These are phyloP conservation scores for Cariama cristata DNA, from an alignment of 2,113 vertebrate genomes.

Conservation along the genomic window DNA sequence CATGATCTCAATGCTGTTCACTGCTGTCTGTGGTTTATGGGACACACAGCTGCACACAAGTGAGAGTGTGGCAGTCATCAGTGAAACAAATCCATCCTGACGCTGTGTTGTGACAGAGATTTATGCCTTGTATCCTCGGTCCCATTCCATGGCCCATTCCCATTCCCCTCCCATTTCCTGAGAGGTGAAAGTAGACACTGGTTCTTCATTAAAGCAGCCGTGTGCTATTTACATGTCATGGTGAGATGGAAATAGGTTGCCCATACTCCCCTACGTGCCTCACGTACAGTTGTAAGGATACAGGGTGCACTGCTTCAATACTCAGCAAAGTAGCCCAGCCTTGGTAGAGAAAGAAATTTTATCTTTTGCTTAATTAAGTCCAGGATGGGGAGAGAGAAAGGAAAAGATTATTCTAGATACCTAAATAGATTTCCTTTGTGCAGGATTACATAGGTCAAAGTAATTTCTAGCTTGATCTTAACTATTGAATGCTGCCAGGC, in stretches of 20 bases:
- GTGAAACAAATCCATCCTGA: not conserved
- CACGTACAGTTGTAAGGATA: not conserved
- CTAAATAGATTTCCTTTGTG: constrained; percentile 13
- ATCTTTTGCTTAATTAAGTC: not conserved
- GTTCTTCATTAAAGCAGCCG: not conserved
- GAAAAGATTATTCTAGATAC: not conserved
- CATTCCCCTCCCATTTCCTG: not conserved
- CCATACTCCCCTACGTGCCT: not conserved
- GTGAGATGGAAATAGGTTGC: not conserved
- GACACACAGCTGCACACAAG: not conserved
- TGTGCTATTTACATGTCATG: not conserved
- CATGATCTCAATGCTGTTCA: not conserved
- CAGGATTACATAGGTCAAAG: not conserved
- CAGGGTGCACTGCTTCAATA: not conserved
- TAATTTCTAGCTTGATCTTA: not conserved
- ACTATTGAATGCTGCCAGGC: not conserved
- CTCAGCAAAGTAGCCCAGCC: not conserved
- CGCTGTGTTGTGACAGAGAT: not conserved
- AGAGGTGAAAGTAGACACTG: not conserved
- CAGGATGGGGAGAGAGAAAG: not conserved
- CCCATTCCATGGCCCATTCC: not conserved
- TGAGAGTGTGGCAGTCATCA: not conserved
- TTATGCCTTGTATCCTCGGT: not conserved
- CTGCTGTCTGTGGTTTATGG: not conserved
- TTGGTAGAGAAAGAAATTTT: not conserved